A percentile compares a stretch with the other conserved stretches of the same genome.
Evolutionary conservation across 2,113 vertebrate genomes (phyloP).

Genomic region (Phoenicopterus ruber): DNA sequence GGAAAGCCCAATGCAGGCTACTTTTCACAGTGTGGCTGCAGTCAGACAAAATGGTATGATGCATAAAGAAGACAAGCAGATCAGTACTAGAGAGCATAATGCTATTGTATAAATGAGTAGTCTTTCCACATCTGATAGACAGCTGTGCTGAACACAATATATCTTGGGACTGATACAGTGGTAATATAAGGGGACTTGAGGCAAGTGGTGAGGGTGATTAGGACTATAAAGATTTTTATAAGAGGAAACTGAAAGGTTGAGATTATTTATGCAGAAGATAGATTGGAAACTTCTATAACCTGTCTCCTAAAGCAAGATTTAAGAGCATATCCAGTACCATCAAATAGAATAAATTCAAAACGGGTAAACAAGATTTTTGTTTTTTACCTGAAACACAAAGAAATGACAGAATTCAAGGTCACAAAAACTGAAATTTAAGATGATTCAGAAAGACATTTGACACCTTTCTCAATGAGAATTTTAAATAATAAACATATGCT

Average conservation of each 20-base stretch:
- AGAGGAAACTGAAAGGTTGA: neutral
- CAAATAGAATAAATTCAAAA: neutral
- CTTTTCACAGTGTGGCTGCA: neutral
- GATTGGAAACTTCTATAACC: neutral
- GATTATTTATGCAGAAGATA: neutral
- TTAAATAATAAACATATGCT: neutral
- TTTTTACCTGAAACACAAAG: neutral
- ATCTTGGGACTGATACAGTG: neutral
- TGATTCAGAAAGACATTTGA: neutral
- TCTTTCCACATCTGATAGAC: neutral
- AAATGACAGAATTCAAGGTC: neutral
- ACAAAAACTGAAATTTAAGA: neutral
- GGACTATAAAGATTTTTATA: neutral
- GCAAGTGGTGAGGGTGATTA: neutral
- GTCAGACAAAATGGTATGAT: neutral
- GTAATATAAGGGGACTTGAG: neutral
- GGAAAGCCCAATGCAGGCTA: neutral
- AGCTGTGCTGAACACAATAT: neutral
- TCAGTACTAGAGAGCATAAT: neutral
- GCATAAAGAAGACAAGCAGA: neutral
- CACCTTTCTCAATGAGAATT: neutral
- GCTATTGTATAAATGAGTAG: neutral
- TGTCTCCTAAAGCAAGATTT: neutral
- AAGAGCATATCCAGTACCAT: neutral
- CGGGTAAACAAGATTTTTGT: neutral